phyloP scores from a whole-genome alignment of 2,888 invertebrate genomes.

The Rambutsinella grinnellia region DNA sequence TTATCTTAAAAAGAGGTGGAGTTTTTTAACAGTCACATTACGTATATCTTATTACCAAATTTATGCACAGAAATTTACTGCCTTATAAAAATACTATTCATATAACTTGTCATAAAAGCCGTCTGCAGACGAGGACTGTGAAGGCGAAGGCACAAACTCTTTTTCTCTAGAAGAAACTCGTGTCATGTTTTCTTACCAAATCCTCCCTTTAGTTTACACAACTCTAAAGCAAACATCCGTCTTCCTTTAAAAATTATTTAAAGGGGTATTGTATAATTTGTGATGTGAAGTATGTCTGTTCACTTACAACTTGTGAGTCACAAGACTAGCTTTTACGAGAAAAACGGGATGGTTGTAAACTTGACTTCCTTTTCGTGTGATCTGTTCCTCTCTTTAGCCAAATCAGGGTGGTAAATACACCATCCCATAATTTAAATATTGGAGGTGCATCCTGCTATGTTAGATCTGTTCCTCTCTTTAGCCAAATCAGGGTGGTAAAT shows the following conservation, averaged over 20 bases:
- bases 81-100: constrained; percentile 1
- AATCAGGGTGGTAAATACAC: neutral
- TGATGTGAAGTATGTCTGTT: too few relatives aligned
- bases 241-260: constrained; percentile 2
- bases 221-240: constrained; percentile 25
- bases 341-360: neutral
- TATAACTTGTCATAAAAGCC: neutral
- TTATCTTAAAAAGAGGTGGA: neutral
- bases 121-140: neutral
- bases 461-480: neutral
- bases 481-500: neutral
- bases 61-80: neutral
- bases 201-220: constrained; percentile 17
- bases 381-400: constrained; percentile 1
- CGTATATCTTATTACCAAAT: neutral
- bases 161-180: too few relatives aligned
- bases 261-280: constrained; percentile 3
- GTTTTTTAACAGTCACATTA: neutral
- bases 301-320: constrained; percentile 9
- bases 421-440: neutral
- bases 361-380: neutral
- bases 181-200: neutral
- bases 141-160: too few relatives aligned
- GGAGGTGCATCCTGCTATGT: neutral
- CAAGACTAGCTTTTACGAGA: neutral